A percentile compares a stretch with the other conserved stretches of the same genome.
phyloP scores from a whole-genome alignment of 30 jellyfish, hydroid and myxozoan genomes.

The Rhopilema esculentum region DNA sequence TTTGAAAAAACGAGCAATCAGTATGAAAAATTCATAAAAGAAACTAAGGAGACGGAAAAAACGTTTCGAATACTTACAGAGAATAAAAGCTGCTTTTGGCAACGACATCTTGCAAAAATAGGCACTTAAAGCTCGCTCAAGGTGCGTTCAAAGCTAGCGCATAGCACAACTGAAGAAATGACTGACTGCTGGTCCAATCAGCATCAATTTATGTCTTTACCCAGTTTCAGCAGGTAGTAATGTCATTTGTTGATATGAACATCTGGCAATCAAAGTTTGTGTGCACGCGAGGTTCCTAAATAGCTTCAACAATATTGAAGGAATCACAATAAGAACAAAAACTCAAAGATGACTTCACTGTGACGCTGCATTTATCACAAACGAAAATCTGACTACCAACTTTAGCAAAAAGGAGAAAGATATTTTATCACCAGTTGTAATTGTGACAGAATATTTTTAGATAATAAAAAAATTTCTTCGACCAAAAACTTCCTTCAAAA shows the following conservation, averaged over 20 bases:
- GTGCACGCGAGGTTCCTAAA: neutral
- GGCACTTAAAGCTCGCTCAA: neutral
- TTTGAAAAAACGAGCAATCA: too few relatives aligned
- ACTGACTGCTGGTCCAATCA: neutral
- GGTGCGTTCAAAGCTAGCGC: neutral
- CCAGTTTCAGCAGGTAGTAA: neutral
- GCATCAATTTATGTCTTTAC: neutral
- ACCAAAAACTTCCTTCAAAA: too few relatives aligned
- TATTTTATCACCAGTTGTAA: too few relatives aligned
- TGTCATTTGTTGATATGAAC: neutral
- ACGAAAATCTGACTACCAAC: too few relatives aligned
- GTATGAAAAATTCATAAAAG: too few relatives aligned
- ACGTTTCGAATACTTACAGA: neutral
- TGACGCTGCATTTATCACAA: too few relatives aligned
- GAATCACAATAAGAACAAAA: too few relatives aligned
- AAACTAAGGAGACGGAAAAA: too few relatives aligned
- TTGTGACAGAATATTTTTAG: too few relatives aligned
- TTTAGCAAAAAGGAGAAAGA: too few relatives aligned
- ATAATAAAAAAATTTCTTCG: too few relatives aligned
- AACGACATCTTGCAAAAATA: neutral
- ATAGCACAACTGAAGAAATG: neutral
- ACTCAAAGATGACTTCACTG: too few relatives aligned
- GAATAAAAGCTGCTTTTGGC: neutral
- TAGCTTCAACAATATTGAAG: neutral
- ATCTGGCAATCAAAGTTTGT: neutral